These are phyloP conservation scores for Sebastiscus albofasciatus DNA, from an alignment of 2,797 vertebrate genomes.

Conservation along the genomic window DNA sequence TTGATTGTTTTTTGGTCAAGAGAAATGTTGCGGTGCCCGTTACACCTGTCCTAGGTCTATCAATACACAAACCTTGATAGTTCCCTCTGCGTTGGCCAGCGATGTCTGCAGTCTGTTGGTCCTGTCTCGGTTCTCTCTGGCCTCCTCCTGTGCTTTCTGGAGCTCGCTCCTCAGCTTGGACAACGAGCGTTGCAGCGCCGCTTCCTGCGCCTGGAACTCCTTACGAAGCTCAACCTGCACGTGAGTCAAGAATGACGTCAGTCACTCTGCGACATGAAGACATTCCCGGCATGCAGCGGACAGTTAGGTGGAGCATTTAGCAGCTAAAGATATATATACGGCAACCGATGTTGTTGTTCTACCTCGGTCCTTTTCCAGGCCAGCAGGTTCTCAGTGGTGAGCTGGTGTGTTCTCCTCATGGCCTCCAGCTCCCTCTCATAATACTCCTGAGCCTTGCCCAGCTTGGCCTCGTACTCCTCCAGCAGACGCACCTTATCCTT, in stretches of 20 bases:
- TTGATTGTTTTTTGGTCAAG: too few relatives aligned
- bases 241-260: not conserved
- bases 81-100: conserved; percentile 90
- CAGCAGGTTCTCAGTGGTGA: conserved; percentile 94
- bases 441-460: conserved; percentile 93
- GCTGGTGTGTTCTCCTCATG: conserved; percentile 94
- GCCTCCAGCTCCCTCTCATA: conserved; percentile 96
- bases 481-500: conserved; percentile 90
- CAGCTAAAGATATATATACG: not conserved
- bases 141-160: conserved; percentile 95
- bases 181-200: conserved; percentile 91
- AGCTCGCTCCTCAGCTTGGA: conserved; percentile 94
- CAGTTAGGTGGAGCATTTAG: not conserved
- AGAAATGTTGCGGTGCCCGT: too few relatives aligned
- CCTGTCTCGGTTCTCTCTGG: conserved; percentile 90
- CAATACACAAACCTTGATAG: conserved; percentile 86
- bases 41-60: not conserved
- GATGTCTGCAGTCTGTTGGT: conserved; percentile 93
- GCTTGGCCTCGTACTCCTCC: conserved; percentile 94
- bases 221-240: conserved; percentile 89
- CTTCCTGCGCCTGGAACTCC: conserved; percentile 96
- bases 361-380: conserved; percentile 95
- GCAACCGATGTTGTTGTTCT: not conserved
- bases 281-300: not conserved
- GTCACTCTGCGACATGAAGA: not conserved